Evolutionary conservation across 2,888 invertebrate genomes (phyloP), one percentile per base, ranked within the genome.

Genomic region (Eristalinus sepulchralis): DNA sequence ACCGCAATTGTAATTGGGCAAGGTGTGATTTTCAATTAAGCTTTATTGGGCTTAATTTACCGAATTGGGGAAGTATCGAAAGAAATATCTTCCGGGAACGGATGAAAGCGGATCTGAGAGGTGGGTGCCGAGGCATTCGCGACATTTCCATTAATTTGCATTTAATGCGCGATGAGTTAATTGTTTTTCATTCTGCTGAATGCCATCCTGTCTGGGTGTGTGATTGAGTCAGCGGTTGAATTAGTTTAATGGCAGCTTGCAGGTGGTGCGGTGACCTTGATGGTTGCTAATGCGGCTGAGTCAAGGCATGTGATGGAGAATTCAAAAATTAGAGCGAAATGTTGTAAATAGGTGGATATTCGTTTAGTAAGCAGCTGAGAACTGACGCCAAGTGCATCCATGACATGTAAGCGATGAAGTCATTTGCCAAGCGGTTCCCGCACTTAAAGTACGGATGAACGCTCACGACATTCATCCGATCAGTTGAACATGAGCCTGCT

Each of bases 11-110:
- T 66, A 64, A 73, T 76, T 70, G 60, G 17, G 68, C 57, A 66
- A 86, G 85, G 82, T 82, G 82, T 62, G 82, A 86, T 86, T 68
- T 73, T 62, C 70, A 73, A 86, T 82, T 77, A 82, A 78, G 9
- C 78, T 86, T 73, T 66, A 77, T 77, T 47, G 78, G 33, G 22
- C 57, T 77, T 70, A 55, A 59, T 64, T 78, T 72, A 47, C 55
- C 39, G 36, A 53, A 62, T n/a, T 22, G n/a, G 17, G 17, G 47
- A 57, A 22, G 13, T 1, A 57, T 57, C 1, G 57, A 20, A 24
- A 24, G 57, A 11, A 24, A 57, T 57, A 24, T 57, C 22, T 24
- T 6, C 13, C 24, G 22, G 22, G 13, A 24, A 4, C 4, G 2
- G 17, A 0, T 2, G 13, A 11, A 13, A 11, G 8, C n/a, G 27